Conservation (phyloP, 2,113 vertebrate genomes). For the Sphaerodactylus townsendi region DNA sequence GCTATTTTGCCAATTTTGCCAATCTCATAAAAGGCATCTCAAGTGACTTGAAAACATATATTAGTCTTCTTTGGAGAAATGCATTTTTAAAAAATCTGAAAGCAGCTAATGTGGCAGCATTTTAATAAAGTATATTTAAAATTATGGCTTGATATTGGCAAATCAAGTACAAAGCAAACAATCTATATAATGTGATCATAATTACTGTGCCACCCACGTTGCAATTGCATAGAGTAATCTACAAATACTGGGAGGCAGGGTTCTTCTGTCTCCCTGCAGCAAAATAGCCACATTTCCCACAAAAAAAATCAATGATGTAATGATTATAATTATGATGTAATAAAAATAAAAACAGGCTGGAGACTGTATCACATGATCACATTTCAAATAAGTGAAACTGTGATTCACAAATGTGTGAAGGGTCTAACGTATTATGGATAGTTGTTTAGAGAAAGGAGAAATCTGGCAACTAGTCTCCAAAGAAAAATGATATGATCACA, state of each 20-base stretch:
- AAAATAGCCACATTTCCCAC: too few relatives aligned
- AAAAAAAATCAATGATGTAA: too few relatives aligned
- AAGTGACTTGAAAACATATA: conserved; percentile 23
- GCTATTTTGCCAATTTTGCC: neutral
- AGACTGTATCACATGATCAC: too few relatives aligned
- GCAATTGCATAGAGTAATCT: neutral
- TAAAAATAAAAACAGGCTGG: too few relatives aligned
- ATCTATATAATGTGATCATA: neutral
- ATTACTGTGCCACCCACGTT: neutral
- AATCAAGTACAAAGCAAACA: neutral
- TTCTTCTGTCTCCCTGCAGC: too few relatives aligned
- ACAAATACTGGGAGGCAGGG: too few relatives aligned
- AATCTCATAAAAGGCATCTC: neutral
- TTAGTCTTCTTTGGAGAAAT: neutral
- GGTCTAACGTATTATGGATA: neutral
- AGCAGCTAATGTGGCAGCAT: neutral
- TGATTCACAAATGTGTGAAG: too few relatives aligned
- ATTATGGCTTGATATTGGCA: neutral
- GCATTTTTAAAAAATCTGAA: neutral
- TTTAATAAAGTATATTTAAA: neutral
- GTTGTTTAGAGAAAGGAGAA: neutral
- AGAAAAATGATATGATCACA: neutral
- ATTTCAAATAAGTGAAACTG: too few relatives aligned
- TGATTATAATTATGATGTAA: too few relatives aligned
- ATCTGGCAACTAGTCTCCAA: neutral